Base-by-base conservation (phyloP, 2,888 invertebrate genomes). In the Achlya flavicornis region DNA sequence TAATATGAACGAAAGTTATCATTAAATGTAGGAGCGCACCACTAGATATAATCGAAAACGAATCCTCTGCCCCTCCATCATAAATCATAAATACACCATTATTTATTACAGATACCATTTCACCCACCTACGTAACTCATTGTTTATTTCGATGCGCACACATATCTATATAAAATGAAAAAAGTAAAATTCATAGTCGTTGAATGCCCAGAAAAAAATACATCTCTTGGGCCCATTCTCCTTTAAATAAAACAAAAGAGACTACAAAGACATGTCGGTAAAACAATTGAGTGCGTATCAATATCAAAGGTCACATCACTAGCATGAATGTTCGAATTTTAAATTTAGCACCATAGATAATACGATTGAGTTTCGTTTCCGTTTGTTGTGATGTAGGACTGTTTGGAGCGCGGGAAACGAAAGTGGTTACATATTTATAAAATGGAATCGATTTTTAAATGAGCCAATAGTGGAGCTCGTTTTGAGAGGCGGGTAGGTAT, bases 401-500 rank as follows among this genome's bases (percentile, higher is more conserved):
- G 85, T 78, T 71, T 69, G 66, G 68, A 64, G 67, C 75, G 84
- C 68, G 68, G 66, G 74, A 80, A 87, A 82, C 68, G 85, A 87
- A 91, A 92, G 90, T 87, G 91, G 92, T 92, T 92, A 92, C 91
- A 93, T 93, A 93, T 93, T 93, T 93, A 93, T 92, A 91, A 92
- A 93, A 92, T 90, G 92, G 89, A 92, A 93, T 93, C 93, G 93
- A 93, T 93, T 93, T 93, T 93, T 90, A 91, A 92, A 91, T 86
- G 88, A 82, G 87, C 93, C 93, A 93, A 93, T 93, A 87, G 89
- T 75, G 69, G 80, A 74, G 84, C 89, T 85, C 78, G 81, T 78
- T 84, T 78, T 71, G 71, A 84, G 85, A 88, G 92, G 92, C 92
- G 92, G 92, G 87, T 77, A 77, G 78, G 74, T 75, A 77, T 68